Conservation (phyloP, 2,113 vertebrate genomes). For the Melanocharis versteri region DNA sequence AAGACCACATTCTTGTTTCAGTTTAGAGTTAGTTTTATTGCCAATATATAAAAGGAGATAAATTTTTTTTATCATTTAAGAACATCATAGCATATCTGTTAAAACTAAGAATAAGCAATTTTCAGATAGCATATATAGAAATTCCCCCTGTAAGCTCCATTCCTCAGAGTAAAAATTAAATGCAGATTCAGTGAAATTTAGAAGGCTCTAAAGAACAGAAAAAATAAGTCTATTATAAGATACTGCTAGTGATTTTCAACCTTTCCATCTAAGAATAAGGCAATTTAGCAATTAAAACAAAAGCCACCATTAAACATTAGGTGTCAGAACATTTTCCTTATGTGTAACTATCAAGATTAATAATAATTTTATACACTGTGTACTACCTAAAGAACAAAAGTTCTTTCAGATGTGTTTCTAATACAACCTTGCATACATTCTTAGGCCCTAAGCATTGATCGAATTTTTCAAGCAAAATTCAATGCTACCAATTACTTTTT, state of each 20-base stretch:
- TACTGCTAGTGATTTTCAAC: background rate
- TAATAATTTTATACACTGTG: background rate
- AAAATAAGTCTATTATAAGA: background rate
- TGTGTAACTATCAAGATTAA: background rate
- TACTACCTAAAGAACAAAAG: background rate
- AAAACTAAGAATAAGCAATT: background rate
- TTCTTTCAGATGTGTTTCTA: background rate
- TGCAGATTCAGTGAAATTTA: background rate
- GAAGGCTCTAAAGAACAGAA: background rate
- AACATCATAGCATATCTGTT: background rate
- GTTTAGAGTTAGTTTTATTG: background rate
- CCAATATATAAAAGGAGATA: background rate
- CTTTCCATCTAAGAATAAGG: background rate
- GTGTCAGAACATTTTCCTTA: background rate
- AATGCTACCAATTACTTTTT: background rate
- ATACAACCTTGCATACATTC: background rate
- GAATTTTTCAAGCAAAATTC: background rate
- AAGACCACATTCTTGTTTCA: background rate
- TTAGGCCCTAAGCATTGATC: background rate
- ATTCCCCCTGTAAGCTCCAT: background rate
- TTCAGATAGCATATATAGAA: background rate
- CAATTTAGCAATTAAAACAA: constrained; percentile 33
- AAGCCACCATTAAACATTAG: background rate
- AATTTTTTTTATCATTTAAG: background rate
- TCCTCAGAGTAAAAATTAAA: background rate